phyloP scores from a whole-genome alignment of 2,797 vertebrate genomes.

The Acropternis orthonyx region DNA sequence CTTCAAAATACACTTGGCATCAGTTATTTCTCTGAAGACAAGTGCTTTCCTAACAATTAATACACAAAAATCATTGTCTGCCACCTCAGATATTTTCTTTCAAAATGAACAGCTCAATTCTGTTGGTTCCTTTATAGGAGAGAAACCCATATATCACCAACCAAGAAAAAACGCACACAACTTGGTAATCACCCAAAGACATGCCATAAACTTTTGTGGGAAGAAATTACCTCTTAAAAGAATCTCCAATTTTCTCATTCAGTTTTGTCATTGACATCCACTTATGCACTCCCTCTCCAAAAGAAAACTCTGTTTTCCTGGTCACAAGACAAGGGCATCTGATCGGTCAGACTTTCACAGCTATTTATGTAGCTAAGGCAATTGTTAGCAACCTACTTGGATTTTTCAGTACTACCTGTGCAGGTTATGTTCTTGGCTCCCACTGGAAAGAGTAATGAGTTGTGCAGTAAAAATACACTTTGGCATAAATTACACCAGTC shows the following conservation, averaged over 20 bases:
- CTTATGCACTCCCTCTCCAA: fast-evolving
- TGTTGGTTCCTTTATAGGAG: fast-evolving
- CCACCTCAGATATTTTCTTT: background rate
- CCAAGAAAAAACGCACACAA: background rate
- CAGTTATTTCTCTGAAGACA: background rate
- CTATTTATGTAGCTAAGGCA: background rate
- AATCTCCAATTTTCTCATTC: background rate
- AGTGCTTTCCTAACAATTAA: background rate
- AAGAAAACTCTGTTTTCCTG: background rate
- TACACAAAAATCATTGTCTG: background rate
- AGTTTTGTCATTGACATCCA: background rate
- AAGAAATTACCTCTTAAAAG: background rate
- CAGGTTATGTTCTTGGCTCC: background rate
- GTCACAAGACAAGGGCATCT: background rate
- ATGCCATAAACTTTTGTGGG: background rate
- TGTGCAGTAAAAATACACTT: slow-evolving; percentile 7
- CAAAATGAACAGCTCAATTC: background rate
- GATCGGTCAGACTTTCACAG: background rate
- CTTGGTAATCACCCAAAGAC: background rate
- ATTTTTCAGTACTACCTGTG: background rate
- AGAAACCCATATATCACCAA: fast-evolving
- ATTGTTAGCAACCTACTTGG: background rate
- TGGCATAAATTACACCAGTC: background rate
- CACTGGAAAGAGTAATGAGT: background rate
- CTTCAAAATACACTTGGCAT: background rate